Conservation (phyloP, 2,888 invertebrate species). For the Eledona agricola region DNA sequence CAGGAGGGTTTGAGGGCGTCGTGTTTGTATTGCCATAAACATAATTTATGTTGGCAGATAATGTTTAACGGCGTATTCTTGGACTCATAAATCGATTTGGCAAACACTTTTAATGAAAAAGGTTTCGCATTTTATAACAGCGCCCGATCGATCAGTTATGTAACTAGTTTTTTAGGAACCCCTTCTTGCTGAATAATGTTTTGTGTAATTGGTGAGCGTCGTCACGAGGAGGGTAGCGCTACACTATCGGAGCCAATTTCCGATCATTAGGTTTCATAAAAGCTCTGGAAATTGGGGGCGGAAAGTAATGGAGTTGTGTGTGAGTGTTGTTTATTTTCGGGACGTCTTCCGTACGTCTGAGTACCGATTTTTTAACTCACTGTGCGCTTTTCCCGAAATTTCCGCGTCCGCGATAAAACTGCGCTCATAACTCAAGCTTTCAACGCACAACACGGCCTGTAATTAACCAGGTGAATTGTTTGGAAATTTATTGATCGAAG, state of each 20-base stretch:
- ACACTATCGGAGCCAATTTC: slow-evolving; percentile 38
- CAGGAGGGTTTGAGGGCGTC: slow-evolving; percentile 14
- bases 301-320: slow-evolving; percentile 27
- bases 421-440: slow-evolving; percentile 10
- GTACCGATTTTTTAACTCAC: too few relatives aligned
- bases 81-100: slow-evolving; percentile 48
- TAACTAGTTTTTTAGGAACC: slow-evolving; percentile 7
- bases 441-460: slow-evolving; percentile 7
- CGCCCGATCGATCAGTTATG: slow-evolving; percentile 19
- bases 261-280: slow-evolving; percentile 40
- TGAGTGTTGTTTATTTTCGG: slow-evolving; percentile 15
- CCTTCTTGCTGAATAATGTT: slow-evolving; percentile 21
- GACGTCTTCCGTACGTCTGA: too few relatives aligned
- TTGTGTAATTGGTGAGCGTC: slow-evolving; percentile 28
- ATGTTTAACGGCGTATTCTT: slow-evolving; percentile 44
- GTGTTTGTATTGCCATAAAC: slow-evolving; percentile 49
- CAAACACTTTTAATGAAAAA: slow-evolving; percentile 50
- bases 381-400: slow-evolving; percentile 1
- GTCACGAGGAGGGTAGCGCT: slow-evolving; percentile 20
- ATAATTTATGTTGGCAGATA: slow-evolving; percentile 47
- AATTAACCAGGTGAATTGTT: slow-evolving; percentile 17
- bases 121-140: slow-evolving; percentile 43
- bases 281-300: slow-evolving; percentile 16
- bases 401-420: neutral
- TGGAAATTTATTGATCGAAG: slow-evolving; percentile 29